These are phyloP conservation scores for Meteorus cinctellus DNA, from an alignment of 2,888 invertebrate genomes.

Conservation along the genomic window DNA sequence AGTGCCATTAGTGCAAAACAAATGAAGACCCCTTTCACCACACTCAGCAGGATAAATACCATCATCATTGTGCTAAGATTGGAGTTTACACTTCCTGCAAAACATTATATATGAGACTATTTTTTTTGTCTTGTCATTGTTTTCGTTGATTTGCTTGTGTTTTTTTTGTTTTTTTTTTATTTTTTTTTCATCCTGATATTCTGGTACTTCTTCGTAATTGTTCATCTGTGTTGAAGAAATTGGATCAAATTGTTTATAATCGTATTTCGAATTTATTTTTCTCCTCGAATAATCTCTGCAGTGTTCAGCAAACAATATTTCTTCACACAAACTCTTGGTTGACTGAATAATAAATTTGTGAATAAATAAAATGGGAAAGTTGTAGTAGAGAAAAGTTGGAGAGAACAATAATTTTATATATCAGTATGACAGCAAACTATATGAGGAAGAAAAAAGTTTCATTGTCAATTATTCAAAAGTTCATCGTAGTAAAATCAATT, in stretches of 20 bases:
- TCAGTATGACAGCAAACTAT: not conserved
- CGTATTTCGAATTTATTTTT: too few species aligned
- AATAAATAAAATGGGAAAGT: too few species aligned
- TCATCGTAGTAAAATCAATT: not conserved
- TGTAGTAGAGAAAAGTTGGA: too few species aligned
- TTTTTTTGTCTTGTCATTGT: slow-evolving; percentile 9
- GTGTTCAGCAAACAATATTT: too few species aligned
- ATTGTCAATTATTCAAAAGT: slow-evolving; percentile 2
- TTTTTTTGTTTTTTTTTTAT: not conserved
- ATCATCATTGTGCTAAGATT: slow-evolving; percentile 91
- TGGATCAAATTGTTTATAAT: too few species aligned
- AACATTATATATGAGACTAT: slow-evolving; percentile 55
- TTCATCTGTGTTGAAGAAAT: too few species aligned
- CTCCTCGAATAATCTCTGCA: too few species aligned
- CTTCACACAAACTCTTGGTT: too few species aligned
- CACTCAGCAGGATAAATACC: slow-evolving; percentile 94
- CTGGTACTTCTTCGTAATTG: too few species aligned
- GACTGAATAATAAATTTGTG: too few species aligned
- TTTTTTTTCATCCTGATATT: not conserved
- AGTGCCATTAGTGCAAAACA: slow-evolving; percentile 95
- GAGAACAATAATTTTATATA: not conserved
- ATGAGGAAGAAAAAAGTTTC: not conserved
- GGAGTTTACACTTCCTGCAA: slow-evolving; percentile 84
- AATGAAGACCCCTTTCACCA: slow-evolving; percentile 95
- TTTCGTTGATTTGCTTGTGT: not conserved